Evolutionary conservation across 2,113 vertebrate genomes (phyloP).

Genomic region (Butorides virescens): DNA sequence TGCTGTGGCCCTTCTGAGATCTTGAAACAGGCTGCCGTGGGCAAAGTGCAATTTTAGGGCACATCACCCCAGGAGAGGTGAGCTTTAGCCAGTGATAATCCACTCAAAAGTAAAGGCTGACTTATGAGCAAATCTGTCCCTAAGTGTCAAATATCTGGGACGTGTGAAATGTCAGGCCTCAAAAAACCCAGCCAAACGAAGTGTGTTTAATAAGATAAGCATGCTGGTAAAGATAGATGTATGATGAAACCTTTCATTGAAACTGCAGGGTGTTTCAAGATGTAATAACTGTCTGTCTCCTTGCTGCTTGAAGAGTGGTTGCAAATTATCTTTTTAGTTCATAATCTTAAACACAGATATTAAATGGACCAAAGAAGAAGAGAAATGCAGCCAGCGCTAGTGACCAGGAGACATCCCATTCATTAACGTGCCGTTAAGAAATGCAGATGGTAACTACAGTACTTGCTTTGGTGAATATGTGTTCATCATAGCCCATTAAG

Average conservation of each 20-base stretch:
- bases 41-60: neutral
- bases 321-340: slow-evolving; percentile 16
- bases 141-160: neutral
- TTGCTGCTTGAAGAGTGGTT: slow-evolving; percentile 26
- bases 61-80: neutral
- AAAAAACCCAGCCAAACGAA: neutral
- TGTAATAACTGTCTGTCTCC: neutral
- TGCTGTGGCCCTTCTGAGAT: neutral
- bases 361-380: slow-evolving; percentile 12
- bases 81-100: neutral
- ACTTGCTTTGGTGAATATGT: neutral
- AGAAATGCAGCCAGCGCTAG: neutral
- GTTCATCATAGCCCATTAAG: neutral
- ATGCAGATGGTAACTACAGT: neutral
- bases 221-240: neutral
- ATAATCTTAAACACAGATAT: neutral
- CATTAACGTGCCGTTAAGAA: neutral
- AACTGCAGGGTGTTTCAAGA: neutral
- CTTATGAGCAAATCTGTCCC: neutral
- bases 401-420: neutral
- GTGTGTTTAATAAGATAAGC: neutral
- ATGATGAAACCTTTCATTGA: neutral
- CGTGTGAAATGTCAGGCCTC: neutral
- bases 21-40: neutral
- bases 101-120: neutral